Conservation (phyloP, 2,113 vertebrate genomes). For the Callithrix jacchus region DNA sequence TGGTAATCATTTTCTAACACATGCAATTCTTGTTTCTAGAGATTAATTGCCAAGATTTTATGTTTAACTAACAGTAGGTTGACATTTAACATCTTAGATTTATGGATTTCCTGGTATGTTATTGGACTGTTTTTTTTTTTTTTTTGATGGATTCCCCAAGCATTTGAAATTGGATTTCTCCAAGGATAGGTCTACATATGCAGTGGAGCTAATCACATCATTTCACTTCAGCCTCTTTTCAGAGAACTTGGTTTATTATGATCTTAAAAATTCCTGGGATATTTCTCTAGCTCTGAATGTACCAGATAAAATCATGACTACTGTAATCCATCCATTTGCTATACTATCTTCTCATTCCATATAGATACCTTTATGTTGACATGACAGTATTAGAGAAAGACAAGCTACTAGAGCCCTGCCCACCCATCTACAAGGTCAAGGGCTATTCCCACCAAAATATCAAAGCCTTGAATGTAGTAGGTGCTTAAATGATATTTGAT, state of each 20-base stretch:
- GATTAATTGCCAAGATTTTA: constrained; percentile 28
- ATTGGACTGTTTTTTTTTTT: constrained; percentile 30
- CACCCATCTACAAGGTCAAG: neutral
- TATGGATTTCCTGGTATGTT: constrained; percentile 57
- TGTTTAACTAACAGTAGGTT: neutral
- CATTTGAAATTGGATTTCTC: constrained; percentile 19
- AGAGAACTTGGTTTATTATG: neutral
- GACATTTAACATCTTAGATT: constrained; percentile 43
- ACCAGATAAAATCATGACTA: neutral
- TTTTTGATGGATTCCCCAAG: neutral
- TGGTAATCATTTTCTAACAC: constrained; percentile 47
- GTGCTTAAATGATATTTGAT: neutral
- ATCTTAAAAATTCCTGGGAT: neutral
- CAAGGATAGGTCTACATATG: neutral
- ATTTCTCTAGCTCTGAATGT: neutral
- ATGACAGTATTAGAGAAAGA: neutral
- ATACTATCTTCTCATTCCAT: neutral
- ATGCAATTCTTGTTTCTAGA: neutral
- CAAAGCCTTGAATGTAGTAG: neutral
- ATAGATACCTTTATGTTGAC: neutral
- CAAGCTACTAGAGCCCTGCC: too few relatives aligned
- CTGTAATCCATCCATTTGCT: neutral
- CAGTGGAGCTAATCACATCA: neutral
- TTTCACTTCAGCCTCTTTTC: neutral
- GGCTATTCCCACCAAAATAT: neutral